A percentile compares a stretch with the other conserved stretches of the same genome.
Evolutionary conservation across 2,888 invertebrate species (phyloP).

Genomic region (Elegia similella): DNA sequence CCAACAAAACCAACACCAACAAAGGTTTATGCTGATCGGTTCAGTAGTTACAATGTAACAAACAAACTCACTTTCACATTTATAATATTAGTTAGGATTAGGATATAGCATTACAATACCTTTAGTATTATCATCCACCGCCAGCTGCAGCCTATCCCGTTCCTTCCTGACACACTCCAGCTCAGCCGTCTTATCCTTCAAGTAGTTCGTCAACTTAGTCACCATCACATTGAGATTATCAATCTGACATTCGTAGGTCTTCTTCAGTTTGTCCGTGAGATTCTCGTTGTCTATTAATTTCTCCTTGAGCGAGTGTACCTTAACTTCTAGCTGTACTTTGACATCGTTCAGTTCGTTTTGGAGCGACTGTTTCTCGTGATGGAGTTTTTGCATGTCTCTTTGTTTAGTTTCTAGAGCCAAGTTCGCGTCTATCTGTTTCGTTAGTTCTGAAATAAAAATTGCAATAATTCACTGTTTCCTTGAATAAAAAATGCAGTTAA

Average conservation of each 20-base stretch:
- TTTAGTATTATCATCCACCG: conserved; percentile 41
- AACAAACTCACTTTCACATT: too few relatives aligned
- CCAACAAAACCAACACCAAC: too few relatives aligned
- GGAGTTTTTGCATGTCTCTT: conserved; percentile 43
- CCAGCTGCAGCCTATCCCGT: conserved; percentile 43
- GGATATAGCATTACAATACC: conserved; percentile 33
- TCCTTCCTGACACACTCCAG: conserved; percentile 47
- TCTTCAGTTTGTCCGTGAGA: conserved; percentile 56
- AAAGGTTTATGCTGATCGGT: too few relatives aligned
- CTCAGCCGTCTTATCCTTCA: conserved; percentile 57
- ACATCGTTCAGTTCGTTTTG: conserved; percentile 49
- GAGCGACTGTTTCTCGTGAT: conserved; percentile 49
- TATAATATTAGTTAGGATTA: too few relatives aligned
- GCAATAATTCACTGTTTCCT: neutral
- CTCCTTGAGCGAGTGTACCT: conserved; percentile 59
- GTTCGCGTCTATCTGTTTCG: conserved; percentile 39
- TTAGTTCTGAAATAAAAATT: conserved; percentile 41
- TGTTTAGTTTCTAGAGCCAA: conserved; percentile 39
- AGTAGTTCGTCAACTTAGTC: conserved; percentile 50
- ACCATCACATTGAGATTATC: conserved; percentile 59
- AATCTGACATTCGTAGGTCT: conserved; percentile 56
- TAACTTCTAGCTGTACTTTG: conserved; percentile 53
- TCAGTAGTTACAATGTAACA: too few relatives aligned
- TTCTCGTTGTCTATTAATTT: conserved; percentile 56
- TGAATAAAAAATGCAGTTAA: too few relatives aligned